A percentile compares a stretch with the other conserved stretches of the same genome.
Conservation (phyloP, 2,797 vertebrate species). For the Esox masquinongy region DNA sequence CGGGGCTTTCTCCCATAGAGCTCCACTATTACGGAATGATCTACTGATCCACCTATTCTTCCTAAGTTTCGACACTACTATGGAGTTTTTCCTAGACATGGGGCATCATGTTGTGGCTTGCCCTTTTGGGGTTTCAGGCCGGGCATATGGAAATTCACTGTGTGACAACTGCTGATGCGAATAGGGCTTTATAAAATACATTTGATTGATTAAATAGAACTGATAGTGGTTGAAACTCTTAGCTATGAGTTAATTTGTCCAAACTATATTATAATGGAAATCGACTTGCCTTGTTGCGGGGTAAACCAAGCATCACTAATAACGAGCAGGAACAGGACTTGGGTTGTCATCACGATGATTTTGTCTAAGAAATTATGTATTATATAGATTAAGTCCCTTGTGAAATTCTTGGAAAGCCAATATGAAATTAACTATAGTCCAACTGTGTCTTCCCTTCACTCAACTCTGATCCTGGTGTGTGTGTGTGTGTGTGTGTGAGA, state of each 20-base stretch:
- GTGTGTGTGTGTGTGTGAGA: slow-evolving; percentile 5
- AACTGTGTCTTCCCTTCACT: neutral
- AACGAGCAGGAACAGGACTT: slow-evolving; percentile 1
- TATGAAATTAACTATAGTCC: neutral
- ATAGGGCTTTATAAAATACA: no score
- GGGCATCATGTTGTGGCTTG: no score
- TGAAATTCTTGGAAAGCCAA: neutral
- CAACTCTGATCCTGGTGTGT: neutral
- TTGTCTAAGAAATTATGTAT: neutral
- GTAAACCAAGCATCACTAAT: neutral
- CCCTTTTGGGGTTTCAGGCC: no score
- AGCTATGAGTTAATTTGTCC: neutral
- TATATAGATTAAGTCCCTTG: neutral
- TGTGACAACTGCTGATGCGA: no score
- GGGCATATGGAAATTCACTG: neutral
- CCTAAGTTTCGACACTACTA: no score
- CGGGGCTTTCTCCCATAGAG: no score
- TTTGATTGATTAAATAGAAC: no score
- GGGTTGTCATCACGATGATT: neutral
- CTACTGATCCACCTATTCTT: no score
- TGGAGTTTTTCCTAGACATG: no score
- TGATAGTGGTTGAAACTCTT: no score
- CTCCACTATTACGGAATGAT: no score
- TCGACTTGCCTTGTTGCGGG: neutral
- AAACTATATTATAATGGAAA: slow-evolving; percentile 12